Conservation (phyloP, 2,797 vertebrate species). For the Numenius phaeopus region DNA sequence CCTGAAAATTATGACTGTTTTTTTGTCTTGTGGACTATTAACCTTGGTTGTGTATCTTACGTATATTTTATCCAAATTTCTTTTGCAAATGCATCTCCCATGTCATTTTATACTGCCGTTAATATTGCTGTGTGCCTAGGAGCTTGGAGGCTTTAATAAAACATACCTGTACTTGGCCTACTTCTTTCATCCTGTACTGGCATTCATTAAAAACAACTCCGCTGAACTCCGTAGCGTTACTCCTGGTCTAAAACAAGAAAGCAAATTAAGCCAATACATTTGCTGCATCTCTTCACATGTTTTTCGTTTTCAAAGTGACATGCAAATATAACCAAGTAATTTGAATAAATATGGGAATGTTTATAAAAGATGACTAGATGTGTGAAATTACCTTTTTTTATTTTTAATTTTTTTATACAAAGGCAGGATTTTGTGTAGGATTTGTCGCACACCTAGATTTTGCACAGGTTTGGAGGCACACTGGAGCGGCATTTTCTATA, state of each 20-base stretch:
- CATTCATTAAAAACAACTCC: background rate
- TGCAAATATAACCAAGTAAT: background rate
- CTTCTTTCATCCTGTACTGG: background rate
- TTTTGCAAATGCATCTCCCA: background rate
- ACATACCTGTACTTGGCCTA: constrained; percentile 14
- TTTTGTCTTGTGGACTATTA: background rate
- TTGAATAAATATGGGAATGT: background rate
- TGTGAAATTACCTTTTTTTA: background rate
- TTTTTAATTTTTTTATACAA: background rate
- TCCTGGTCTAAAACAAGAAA: background rate
- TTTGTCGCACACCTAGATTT: background rate
- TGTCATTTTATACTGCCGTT: background rate
- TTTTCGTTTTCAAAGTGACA: background rate
- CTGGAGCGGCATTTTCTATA: background rate
- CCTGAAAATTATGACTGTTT: background rate
- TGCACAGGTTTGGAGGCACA: background rate
- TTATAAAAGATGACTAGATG: background rate
- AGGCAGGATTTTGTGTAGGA: background rate
- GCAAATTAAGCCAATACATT: background rate
- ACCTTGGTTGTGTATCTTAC: background rate
- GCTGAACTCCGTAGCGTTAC: background rate
- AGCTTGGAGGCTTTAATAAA: constrained; percentile 36
- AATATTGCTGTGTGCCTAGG: background rate
- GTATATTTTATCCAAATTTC: background rate
- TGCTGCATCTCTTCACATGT: background rate